These are phyloP conservation scores for Trichacis sp. DNA, from an alignment of 2,888 invertebrate species.

Conservation along the genomic window DNA sequence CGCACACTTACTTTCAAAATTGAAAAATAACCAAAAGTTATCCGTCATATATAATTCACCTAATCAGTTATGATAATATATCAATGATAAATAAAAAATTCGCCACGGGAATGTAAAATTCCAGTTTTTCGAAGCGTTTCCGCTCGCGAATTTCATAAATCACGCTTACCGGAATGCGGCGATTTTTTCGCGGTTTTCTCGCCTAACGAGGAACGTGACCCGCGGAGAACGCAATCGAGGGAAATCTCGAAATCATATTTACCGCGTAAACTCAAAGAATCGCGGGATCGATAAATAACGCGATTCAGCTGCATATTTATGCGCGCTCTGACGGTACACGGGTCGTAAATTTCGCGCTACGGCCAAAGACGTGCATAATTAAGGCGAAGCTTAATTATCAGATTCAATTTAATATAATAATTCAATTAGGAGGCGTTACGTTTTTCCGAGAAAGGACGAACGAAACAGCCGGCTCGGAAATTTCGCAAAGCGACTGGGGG, in stretches of 20 bases:
- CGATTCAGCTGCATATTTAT: neutral
- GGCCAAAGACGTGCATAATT: conserved; percentile 15
- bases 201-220: neutral
- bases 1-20: too few species aligned
- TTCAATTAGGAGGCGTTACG: conserved; percentile 22
- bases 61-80: too few species aligned
- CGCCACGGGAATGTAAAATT: too few species aligned
- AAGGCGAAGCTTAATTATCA: conserved; percentile 15
- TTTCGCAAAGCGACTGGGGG: neutral
- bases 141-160: too few species aligned
- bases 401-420: conserved; percentile 21
- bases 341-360: conserved; percentile 17
- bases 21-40: too few species aligned
- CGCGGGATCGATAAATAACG: neutral
- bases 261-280: neutral
- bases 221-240: too few species aligned
- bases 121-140: too few species aligned
- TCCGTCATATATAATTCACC: too few species aligned
- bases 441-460: conserved; percentile 20
- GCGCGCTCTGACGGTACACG: neutral
- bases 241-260: neutral
- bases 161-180: too few species aligned
- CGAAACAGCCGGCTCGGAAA: neutral
- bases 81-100: too few species aligned
- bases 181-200: too few species aligned